phyloP scores from a whole-genome alignment of 2,113 vertebrate genomes.

The Peromyscus polionotus region DNA sequence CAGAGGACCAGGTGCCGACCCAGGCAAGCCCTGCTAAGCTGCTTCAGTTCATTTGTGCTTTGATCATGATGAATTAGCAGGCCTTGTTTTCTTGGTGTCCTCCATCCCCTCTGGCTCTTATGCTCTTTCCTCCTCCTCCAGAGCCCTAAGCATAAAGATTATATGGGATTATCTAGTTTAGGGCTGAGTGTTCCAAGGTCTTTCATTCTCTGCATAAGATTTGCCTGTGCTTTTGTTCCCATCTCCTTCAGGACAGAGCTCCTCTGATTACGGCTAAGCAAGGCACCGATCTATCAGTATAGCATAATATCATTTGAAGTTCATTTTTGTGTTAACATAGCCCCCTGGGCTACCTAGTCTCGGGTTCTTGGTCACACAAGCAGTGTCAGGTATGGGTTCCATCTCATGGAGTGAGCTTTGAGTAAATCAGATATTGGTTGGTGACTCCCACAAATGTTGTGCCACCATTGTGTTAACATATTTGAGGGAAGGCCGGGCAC shows the following conservation, averaged over 20 bases:
- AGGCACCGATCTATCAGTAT: not conserved
- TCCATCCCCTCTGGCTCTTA: too few relatives aligned
- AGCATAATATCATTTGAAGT: not conserved
- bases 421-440: not conserved
- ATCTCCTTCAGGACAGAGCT: not conserved
- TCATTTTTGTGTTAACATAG: not conserved
- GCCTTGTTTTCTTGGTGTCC: not conserved
- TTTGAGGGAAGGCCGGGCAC: not conserved
- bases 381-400: too few relatives aligned
- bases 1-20: not conserved
- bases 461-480: not conserved
- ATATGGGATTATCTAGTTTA: not conserved
- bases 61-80: not conserved
- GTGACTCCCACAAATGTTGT: not conserved
- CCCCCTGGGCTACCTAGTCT: not conserved
- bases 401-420: too few relatives aligned
- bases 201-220: not conserved
- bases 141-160: not conserved
- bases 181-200: not conserved
- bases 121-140: not conserved
- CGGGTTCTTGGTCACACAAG: not conserved
- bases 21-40: not conserved
- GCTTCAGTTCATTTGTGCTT: not conserved
- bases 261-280: not conserved
- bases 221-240: not conserved